Evolutionary conservation across 1,140 invertebrate genomes (phyloP).

Genomic region (Druon quercuslanigerum): DNA sequence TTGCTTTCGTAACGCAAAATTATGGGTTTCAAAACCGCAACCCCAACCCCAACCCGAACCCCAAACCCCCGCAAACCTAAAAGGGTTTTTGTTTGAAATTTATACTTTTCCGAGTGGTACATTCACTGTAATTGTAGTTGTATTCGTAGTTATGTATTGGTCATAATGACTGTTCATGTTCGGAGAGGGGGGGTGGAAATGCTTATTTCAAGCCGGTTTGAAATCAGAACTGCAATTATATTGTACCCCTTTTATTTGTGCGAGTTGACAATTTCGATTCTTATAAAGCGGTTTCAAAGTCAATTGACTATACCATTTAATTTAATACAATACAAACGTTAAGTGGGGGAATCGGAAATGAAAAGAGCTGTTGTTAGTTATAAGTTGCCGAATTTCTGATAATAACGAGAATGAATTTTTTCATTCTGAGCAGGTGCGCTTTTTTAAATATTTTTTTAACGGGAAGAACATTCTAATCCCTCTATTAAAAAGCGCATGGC

Average conservation of each 20-base stretch:
- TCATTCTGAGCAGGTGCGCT: no score
- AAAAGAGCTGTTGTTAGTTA: background rate
- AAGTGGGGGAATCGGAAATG: background rate
- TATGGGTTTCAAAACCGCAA: constrained; percentile 16
- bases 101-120: background rate
- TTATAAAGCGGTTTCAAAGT: background rate
- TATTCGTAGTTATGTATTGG: background rate
- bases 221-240: constrained; percentile 24
- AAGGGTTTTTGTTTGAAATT: constrained; percentile 10
- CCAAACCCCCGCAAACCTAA: background rate
- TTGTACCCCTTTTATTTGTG: background rate
- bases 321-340: background rate
- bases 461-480: no score
- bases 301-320: background rate
- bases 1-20: constrained; percentile 13
- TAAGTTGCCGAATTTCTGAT: no score
- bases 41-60: constrained; percentile 8
- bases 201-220: background rate
- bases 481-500: no score
- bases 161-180: background rate
- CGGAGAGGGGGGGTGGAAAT: constrained; percentile 10
- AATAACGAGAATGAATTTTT: no score
- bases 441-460: no score
- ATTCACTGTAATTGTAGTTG: background rate
- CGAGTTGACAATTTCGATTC: background rate